phyloP scores from a whole-genome alignment of 1,140 invertebrate species.

The Drosophila carrolli region DNA sequence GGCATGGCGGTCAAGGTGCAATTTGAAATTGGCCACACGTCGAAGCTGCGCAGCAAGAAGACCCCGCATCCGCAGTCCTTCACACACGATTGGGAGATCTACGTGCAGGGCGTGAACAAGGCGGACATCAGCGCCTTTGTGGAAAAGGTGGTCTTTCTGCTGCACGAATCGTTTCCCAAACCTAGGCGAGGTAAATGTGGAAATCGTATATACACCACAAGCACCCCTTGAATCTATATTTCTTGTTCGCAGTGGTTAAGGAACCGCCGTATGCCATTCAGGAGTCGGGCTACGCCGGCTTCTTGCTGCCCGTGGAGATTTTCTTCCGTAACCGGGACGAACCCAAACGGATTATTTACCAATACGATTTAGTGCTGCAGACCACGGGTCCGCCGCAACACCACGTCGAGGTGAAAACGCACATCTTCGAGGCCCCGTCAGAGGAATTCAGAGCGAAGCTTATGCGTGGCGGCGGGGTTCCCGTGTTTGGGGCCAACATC shows the following conservation, averaged over 20 bases:
- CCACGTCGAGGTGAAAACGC: slow-evolving; percentile 87
- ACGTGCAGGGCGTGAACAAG: slow-evolving; percentile 94
- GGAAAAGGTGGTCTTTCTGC: slow-evolving; percentile 96
- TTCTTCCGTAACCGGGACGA: slow-evolving; percentile 96
- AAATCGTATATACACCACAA: not conserved
- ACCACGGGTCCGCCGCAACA: slow-evolving; percentile 90
- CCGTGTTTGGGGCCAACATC: slow-evolving; percentile 63
- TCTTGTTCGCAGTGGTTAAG: slow-evolving; percentile 89
- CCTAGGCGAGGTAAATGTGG: slow-evolving; percentile 91
- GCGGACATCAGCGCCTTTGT: slow-evolving; percentile 95
- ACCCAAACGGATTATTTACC: slow-evolving; percentile 93
- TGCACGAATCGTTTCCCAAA: slow-evolving; percentile 96
- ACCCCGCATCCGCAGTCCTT: slow-evolving; percentile 92
- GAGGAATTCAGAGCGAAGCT: slow-evolving; percentile 95
- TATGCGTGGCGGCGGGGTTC: slow-evolving; percentile 92
- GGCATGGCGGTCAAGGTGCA: slow-evolving; percentile 92
- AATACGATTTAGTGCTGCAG: slow-evolving; percentile 94
- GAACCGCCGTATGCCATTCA: slow-evolving; percentile 96
- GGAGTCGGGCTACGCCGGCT: slow-evolving; percentile 98
- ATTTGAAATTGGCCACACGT: slow-evolving; percentile 96
- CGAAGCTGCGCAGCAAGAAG: slow-evolving; percentile 90
- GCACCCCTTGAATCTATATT: not conserved
- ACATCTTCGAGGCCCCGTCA: slow-evolving; percentile 88
- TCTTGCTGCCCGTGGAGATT: slow-evolving; percentile 95
- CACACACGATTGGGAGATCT: slow-evolving; percentile 99